phyloP scores from a whole-genome alignment of 2,888 invertebrate species.

The Cynaeus angustus region DNA sequence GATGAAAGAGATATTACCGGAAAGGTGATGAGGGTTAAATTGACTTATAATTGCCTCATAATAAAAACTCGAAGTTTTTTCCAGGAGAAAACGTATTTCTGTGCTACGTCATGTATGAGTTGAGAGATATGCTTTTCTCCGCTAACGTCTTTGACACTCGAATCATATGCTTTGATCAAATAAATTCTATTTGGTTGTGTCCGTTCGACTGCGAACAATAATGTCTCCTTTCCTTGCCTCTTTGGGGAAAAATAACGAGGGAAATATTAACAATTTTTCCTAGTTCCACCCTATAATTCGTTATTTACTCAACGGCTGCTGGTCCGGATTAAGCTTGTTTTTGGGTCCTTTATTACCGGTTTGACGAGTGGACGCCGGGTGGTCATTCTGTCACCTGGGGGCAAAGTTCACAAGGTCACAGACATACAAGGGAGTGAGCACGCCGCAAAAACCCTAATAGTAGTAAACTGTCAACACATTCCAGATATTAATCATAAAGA shows the following conservation, averaged over 20 bases:
- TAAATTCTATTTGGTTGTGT: constrained; percentile 55
- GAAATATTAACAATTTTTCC: too few relatives aligned
- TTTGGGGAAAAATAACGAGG: neutral
- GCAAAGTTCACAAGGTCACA: constrained; percentile 62
- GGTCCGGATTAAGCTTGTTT: constrained; percentile 64
- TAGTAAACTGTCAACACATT: constrained; percentile 72
- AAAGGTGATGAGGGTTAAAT: constrained; percentile 40
- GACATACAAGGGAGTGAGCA: constrained; percentile 71
- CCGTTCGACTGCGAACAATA: constrained; percentile 59
- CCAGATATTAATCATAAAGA: constrained; percentile 71
- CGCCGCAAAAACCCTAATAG: constrained; percentile 72
- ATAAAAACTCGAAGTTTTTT: constrained; percentile 21
- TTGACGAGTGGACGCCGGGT: constrained; percentile 62
- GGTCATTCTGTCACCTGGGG: constrained; percentile 66
- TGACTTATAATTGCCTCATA: constrained; percentile 19
- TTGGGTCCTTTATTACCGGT: constrained; percentile 63
- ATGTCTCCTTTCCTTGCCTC: constrained; percentile 44
- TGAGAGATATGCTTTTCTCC: constrained; percentile 31
- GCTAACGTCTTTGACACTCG: constrained; percentile 52
- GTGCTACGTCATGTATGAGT: constrained; percentile 44
- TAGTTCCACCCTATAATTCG: too few relatives aligned
- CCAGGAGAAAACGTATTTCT: constrained; percentile 29
- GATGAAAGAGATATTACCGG: constrained; percentile 48
- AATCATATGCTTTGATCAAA: constrained; percentile 58
- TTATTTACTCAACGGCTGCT: constrained; percentile 39